Evolutionary conservation across 2,888 invertebrate species (phyloP), one percentile per base, ranked within the genome.

Genomic region (Tineola bisselliella): DNA sequence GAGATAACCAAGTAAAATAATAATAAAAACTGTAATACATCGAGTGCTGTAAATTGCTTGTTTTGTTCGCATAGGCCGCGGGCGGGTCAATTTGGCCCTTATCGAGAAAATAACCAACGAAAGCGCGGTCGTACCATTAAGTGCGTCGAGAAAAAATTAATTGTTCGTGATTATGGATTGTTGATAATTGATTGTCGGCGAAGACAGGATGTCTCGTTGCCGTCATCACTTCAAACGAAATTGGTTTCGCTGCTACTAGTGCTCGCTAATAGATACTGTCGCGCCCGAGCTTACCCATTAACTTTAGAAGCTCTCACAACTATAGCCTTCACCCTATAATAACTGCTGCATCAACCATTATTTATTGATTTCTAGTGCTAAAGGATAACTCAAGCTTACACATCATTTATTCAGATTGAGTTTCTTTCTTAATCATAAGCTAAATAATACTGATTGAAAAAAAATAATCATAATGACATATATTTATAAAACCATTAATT

Each of bases 81-180:
- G 79, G 80, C 81, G 69, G 71, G 70, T 77, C 78, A 79, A 79
- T 80, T 81, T 79, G 80, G 79, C 79, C 79, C 81, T 81, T 83
- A 83, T 81, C 79, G 76, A 80, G 79, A 82, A 81, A 81, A 82
- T 79, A 77, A 79, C 77, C 73, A 74, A 78, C 77, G 76, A 82
- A 81, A 81, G 77, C 76, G 72, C 69, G 75, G 61, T 44, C 59
- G 70, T 72, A 77, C 75, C 77, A 79, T 80, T 81, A 79, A 73
- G 69, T 74, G 73, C 70, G 65, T 67, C 69, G 67, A 76, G 77
- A 79, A 83, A 81, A 81, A 81, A 81, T 72, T 81, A 80, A 82
- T 79, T 80, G 77, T 79, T 76, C 66, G 74, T 81, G 79, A 81
- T 83, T 82, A 84, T 79, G 78, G 77, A 81, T 78, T 74, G 77